These are phyloP conservation scores for Smithornis capensis DNA, from an alignment of 2,113 vertebrate genomes.

Conservation along the genomic window DNA sequence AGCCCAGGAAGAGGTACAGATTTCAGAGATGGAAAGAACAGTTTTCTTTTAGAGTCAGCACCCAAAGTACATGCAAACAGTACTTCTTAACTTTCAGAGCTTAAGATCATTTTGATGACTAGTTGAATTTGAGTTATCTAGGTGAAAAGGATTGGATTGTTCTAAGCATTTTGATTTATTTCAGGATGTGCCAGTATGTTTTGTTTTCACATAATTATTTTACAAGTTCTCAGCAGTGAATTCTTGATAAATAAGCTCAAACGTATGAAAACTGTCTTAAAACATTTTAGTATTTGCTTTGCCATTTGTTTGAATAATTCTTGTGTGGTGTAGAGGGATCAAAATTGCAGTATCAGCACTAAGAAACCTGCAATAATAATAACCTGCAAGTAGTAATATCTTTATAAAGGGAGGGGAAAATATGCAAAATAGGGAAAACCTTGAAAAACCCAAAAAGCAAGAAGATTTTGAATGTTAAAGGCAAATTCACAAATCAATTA, in stretches of 20 bases:
- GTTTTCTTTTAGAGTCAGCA: neutral
- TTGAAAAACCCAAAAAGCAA: neutral
- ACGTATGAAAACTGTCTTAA: neutral
- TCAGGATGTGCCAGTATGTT: neutral
- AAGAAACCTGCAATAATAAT: neutral
- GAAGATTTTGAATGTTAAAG: neutral
- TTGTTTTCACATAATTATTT: neutral
- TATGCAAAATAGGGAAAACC: neutral
- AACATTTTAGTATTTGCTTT: neutral
- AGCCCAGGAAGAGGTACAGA: conserved; percentile 86
- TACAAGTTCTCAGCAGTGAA: neutral
- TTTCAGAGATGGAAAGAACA: neutral
- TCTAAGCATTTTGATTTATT: neutral
- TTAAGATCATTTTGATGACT: neutral
- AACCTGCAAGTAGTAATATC: neutral
- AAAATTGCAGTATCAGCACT: neutral
- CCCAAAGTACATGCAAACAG: neutral
- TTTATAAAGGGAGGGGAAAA: neutral
- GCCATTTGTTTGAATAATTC: neutral
- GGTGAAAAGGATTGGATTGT: neutral
- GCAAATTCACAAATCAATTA: neutral
- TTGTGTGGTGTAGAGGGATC: neutral
- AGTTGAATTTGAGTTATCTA: neutral
- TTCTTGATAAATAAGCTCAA: neutral
- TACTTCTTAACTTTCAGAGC: neutral